These are phyloP conservation scores for Desmophyllum pertusum DNA, from an alignment of 92 coral and sea anemone species.

Conservation along the genomic window DNA sequence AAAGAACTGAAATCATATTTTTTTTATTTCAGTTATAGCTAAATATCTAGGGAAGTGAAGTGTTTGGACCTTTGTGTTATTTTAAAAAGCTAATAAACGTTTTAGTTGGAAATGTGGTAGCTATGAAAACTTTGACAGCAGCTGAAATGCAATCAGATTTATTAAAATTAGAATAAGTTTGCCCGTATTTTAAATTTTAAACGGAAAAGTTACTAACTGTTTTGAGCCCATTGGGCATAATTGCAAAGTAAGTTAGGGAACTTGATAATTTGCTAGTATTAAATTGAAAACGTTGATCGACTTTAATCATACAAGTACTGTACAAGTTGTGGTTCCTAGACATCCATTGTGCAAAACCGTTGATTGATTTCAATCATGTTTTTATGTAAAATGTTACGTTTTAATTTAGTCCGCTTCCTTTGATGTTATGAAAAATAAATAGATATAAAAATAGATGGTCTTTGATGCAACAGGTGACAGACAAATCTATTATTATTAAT, in stretches of 20 bases:
- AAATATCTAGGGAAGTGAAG: neutral
- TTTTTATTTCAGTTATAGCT: neutral
- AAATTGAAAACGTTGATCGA: neutral
- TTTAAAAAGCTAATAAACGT: neutral
- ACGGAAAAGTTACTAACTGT: too few species aligned
- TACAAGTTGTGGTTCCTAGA: too few species aligned
- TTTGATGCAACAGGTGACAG: constrained; percentile 5
- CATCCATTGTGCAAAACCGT: neutral
- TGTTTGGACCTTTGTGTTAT: neutral
- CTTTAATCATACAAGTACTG: neutral
- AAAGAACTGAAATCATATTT: neutral
- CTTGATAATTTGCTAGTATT: neutral
- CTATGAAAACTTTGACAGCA: neutral
- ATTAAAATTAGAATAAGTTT: too few species aligned
- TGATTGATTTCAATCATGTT: neutral
- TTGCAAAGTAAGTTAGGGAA: neutral
- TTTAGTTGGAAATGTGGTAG: neutral
- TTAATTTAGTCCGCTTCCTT: neutral
- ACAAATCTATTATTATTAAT: neutral
- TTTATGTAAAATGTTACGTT: neutral
- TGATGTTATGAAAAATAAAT: too few species aligned
- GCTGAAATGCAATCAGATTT: neutral
- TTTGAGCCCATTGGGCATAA: neutral
- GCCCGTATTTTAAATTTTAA: too few species aligned
- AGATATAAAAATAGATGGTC: neutral